These are phyloP conservation scores for Colius striatus DNA, from an alignment of 2,113 vertebrate genomes.

Conservation along the genomic window DNA sequence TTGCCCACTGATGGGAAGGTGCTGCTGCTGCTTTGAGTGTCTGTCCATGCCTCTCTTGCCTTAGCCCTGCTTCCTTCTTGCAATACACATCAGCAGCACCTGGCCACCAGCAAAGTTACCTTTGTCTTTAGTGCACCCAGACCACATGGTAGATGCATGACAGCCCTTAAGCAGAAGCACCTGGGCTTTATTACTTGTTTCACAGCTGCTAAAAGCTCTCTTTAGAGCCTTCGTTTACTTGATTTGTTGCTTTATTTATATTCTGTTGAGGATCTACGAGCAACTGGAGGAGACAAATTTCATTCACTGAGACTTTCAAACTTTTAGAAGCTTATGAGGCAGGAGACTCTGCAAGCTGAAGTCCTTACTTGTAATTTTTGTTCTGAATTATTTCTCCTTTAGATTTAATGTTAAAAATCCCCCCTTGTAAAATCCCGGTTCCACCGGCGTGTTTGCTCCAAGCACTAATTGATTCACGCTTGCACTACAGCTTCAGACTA, in stretches of 20 bases:
- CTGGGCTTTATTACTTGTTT: background rate
- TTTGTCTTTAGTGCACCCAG: background rate
- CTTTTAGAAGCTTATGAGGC: background rate
- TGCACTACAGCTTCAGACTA: background rate
- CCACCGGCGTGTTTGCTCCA: background rate
- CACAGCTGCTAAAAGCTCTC: background rate
- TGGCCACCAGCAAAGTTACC: background rate
- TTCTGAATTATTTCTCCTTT: background rate
- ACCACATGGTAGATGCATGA: background rate
- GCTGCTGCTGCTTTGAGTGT: background rate
- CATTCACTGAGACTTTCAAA: background rate
- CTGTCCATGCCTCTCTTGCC: background rate
- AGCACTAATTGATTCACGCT: background rate
- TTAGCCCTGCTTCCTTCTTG: background rate
- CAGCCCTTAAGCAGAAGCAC: background rate
- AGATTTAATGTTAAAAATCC: background rate
- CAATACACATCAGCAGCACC: background rate
- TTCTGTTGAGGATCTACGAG: background rate
- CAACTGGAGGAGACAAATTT: background rate
- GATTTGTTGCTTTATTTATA: background rate
- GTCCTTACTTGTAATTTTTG: background rate
- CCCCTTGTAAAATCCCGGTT: background rate
- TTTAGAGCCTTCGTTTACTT: background rate
- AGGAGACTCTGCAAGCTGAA: background rate
- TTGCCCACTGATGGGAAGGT: conserved; percentile 3